A percentile compares a stretch with the other conserved stretches of the same genome.
phyloP scores from a whole-genome alignment of 1,140 invertebrate genomes.

The Cherax quadricarinatus region DNA sequence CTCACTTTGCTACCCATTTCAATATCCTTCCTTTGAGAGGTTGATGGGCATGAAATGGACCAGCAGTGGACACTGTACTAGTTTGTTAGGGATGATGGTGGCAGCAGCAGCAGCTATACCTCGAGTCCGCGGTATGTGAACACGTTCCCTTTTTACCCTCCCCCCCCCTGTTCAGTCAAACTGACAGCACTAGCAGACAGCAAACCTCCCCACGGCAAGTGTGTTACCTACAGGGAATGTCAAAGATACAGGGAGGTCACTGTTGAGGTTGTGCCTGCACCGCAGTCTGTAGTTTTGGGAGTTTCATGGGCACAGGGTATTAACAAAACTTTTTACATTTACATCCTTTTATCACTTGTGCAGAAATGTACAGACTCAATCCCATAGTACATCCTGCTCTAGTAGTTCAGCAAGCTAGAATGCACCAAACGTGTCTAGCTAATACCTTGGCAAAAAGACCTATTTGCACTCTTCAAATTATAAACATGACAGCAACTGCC shows the following conservation, averaged over 20 bases:
- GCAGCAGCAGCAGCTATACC: slow-evolving; percentile 62
- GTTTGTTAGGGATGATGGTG: slow-evolving; percentile 45
- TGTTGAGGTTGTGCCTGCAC: slow-evolving; percentile 64
- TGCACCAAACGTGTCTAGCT: slow-evolving; percentile 66
- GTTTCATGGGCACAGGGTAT: slow-evolving; percentile 46
- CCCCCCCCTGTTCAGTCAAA: slow-evolving; percentile 43
- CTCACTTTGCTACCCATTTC: slow-evolving; percentile 18
- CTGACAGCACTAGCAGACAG: slow-evolving; percentile 59
- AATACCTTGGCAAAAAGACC: slow-evolving; percentile 65
- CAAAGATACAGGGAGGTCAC: slow-evolving; percentile 60
- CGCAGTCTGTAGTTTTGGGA: slow-evolving; percentile 42
- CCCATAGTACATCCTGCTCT: slow-evolving; percentile 64
- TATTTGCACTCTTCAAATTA: slow-evolving; percentile 69
- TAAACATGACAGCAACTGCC: slow-evolving; percentile 66
- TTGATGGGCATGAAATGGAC: slow-evolving; percentile 16
- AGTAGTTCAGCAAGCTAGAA: slow-evolving; percentile 69
- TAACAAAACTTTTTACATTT: slow-evolving; percentile 63
- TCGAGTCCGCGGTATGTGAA: slow-evolving; percentile 59
- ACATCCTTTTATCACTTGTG: slow-evolving; percentile 44
- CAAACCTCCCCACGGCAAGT: slow-evolving; percentile 51
- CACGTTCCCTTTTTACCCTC: slow-evolving; percentile 50
- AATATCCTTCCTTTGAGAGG: slow-evolving; percentile 21
- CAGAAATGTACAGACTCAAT: slow-evolving; percentile 67
- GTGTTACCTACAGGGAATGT: slow-evolving; percentile 66
- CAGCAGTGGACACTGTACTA: slow-evolving; percentile 28